Base-by-base conservation (phyloP, 1,140 invertebrate species). In the Lepidurus couesii region DNA sequence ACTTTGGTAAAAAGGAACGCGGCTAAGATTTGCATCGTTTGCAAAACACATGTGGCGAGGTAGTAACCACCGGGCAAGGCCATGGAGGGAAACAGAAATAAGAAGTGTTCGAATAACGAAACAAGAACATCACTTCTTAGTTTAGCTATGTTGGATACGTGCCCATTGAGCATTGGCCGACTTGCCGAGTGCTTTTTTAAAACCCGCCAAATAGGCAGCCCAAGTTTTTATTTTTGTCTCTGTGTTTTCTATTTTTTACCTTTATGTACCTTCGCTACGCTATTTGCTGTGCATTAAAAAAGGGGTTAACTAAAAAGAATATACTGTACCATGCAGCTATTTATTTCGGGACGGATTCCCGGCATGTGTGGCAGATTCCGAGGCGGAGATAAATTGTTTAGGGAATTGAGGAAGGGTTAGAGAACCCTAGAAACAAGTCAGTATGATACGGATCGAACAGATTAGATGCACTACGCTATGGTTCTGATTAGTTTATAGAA, bases 1-100 rank as follows among this genome's bases (percentile, higher is more conserved):
- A 34, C 34, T 34, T 26, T 34, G 2, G 34, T 34, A 3, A 34
- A 34, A 34, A 34, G 3, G 34, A 34, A 34, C 34, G 3, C 34
- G 34, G 34, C 26, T 26, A 26, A 26, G 26, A 1, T 26, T 26
- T 26, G 26, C 34, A 34, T 34, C 34, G 34, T 34, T 34, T 34
- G 34, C 34, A 34, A 4, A 34, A 34, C 34, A 34, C 34, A 34
- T 34, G 34, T 34, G 34, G 34, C 34, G 34, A 34, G 16, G 53
- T 65, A 21, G 53, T 21, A 65, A 65, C 53, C 53, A 65, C 53
- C 53, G 53, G 8, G 53, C 53, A 65, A 65, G 53, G 53, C 53
- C 53, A 65, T 65, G 53, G 53, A 65, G n/a, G 21, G 16, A 65
- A 65, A 7, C 53, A 21, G 21, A 65, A 65, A 13, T n/a, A 65